These are phyloP conservation scores for Ips typographus DNA, from an alignment of 1,140 invertebrate species.

Conservation along the genomic window DNA sequence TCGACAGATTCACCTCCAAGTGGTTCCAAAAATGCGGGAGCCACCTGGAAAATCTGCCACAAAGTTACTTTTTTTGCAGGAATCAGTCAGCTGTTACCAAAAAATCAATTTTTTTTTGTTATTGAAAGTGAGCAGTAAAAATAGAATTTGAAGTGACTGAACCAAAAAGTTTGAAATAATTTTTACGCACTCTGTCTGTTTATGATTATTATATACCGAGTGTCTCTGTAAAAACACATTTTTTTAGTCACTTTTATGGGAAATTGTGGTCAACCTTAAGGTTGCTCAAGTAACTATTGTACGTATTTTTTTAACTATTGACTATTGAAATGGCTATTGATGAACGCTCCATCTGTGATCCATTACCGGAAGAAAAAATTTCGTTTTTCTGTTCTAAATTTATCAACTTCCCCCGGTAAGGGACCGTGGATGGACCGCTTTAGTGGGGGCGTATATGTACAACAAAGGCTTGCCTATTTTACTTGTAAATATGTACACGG, in stretches of 20 bases:
- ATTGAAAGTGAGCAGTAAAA: constrained; percentile 4
- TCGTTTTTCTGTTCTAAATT: neutral
- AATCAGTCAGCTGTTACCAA: constrained; percentile 25
- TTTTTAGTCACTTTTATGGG: constrained; percentile 49
- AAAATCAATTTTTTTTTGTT: constrained; percentile 5
- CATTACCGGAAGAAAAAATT: constrained; percentile 1
- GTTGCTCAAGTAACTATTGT: constrained; percentile 43
- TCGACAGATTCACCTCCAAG: constrained; percentile 38
- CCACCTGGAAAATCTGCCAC: constrained; percentile 37
- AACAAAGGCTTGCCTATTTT: constrained; percentile 39
- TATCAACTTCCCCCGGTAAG: neutral
- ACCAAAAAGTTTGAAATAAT: constrained; percentile 22
- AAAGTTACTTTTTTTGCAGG: constrained; percentile 34
- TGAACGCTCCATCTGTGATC: neutral
- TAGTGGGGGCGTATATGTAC: constrained; percentile 37
- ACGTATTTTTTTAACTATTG: constrained; percentile 47
- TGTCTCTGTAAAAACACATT: constrained; percentile 41
- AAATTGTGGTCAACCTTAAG: constrained; percentile 44
- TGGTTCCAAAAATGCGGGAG: neutral
- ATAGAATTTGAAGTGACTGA: constrained; percentile 35
- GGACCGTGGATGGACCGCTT: constrained; percentile 1
- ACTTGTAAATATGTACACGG: constrained; percentile 25
- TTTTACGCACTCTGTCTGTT: constrained; percentile 27
- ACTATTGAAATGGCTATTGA: constrained; percentile 45
- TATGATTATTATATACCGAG: constrained; percentile 34